Evolutionary conservation across 2,888 invertebrate genomes (phyloP).

Genomic region (Amiota communis): DNA sequence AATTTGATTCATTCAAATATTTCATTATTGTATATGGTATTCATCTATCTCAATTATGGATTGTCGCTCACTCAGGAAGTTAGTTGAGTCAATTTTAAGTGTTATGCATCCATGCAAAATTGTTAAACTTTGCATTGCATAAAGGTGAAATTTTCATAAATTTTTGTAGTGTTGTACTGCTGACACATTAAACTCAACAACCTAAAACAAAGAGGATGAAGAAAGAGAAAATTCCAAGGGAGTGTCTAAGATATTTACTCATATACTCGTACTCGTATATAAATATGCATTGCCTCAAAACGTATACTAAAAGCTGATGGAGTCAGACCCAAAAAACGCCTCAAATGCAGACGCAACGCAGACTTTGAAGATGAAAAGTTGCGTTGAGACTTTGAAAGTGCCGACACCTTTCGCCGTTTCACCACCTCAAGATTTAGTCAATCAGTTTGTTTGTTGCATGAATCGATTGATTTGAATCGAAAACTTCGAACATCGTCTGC

Average conservation of each 20-base stretch:
- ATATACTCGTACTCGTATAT: background rate
- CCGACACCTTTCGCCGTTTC: background rate
- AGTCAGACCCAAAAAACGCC: slow-evolving; percentile 9
- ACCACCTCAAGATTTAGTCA: background rate
- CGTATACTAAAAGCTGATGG: background rate
- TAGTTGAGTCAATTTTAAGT: too few species aligned
- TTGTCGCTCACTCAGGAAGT: too few species aligned
- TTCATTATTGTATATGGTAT: background rate
- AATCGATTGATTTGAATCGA: too few species aligned
- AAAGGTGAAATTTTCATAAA: slow-evolving; percentile 64
- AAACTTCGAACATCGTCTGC: too few species aligned
- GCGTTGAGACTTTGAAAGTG: background rate
- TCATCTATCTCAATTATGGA: background rate
- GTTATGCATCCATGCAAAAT: too few species aligned
- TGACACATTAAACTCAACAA: slow-evolving; percentile 48
- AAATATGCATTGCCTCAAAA: slow-evolving; percentile 22
- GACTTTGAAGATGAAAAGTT: too few species aligned
- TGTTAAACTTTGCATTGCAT: slow-evolving; percentile 45
- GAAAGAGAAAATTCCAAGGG: slow-evolving; percentile 5
- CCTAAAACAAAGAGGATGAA: background rate
- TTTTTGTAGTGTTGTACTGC: slow-evolving; percentile 48
- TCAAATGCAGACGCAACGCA: slow-evolving; percentile 15
- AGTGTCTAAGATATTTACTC: slow-evolving; percentile 21
- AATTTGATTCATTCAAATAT: background rate
- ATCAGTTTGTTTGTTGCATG: too few species aligned